Percentiles rank a stretch among this genome's conserved stretches.
Evolutionary conservation across 53 echinoderm and acorn worm species (phyloP).

Genomic region (Temnopleurus reevesii): DNA sequence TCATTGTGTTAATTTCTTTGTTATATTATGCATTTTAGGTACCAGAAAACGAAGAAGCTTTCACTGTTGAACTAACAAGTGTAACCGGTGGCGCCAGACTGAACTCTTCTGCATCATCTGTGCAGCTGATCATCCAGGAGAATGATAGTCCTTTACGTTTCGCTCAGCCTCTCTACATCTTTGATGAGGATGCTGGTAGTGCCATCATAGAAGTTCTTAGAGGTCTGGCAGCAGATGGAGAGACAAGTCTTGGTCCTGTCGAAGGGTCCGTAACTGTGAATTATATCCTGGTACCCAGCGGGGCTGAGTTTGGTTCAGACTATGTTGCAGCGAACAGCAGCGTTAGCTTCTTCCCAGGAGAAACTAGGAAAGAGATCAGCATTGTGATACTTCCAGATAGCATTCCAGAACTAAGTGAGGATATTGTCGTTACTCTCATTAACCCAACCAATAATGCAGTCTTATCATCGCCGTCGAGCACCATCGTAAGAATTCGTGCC

Average conservation of each 20-base stretch:
- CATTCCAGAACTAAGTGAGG: constrained; percentile 82
- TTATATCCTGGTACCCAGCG: constrained; percentile 71
- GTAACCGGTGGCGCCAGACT: constrained; percentile 79
- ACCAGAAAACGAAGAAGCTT: constrained; percentile 91
- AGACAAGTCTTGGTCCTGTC: constrained; percentile 71
- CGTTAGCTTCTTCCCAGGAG: constrained; percentile 72
- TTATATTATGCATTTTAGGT: constrained; percentile 56
- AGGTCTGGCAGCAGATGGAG: constrained; percentile 73
- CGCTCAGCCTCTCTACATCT: constrained; percentile 73
- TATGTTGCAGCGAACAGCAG: constrained; percentile 80
- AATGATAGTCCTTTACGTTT: constrained; percentile 96
- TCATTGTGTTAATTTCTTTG: background rate
- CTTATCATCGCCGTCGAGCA: constrained; percentile 57
- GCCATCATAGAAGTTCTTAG: constrained; percentile 69
- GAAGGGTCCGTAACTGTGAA: constrained; percentile 71
- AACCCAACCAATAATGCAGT: constrained; percentile 81
- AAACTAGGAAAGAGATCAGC: constrained; percentile 59
- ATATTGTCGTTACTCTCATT: constrained; percentile 62
- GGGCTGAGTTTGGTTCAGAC: constrained; percentile 69
- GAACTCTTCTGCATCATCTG: constrained; percentile 59
- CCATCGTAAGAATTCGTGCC: constrained; percentile 72
- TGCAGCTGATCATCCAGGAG: constrained; percentile 67
- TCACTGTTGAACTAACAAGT: constrained; percentile 70
- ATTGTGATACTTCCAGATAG: constrained; percentile 78
- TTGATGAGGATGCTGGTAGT: constrained; percentile 78